Percentiles rank a stretch among this genome's conserved stretches.
Conservation (phyloP, 1,140 invertebrate species). For the Tetraneura akinire region DNA sequence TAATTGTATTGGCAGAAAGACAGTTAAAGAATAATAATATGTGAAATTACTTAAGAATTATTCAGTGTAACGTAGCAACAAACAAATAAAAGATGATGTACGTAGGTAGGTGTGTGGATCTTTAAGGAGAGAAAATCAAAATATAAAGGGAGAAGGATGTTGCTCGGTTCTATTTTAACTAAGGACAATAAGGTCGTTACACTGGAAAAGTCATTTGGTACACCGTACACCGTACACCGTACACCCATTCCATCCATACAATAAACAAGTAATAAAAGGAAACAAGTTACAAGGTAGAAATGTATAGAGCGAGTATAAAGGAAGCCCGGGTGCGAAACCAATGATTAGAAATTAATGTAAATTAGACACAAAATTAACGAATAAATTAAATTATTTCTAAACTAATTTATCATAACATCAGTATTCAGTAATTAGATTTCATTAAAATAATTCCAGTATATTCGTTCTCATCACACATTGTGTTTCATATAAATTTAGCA, state of each 20-base stretch:
- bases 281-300: background rate
- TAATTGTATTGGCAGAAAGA: background rate
- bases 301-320: background rate
- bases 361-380: no score
- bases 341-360: background rate
- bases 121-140: conserved; percentile 28
- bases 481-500: no score
- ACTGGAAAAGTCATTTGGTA: conserved; percentile 28
- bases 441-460: no score
- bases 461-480: no score
- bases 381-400: no score
- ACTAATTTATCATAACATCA: no score
- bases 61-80: background rate
- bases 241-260: no score
- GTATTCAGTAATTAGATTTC: no score
- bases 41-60: conserved; percentile 19
- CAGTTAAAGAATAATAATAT: conserved; percentile 27
- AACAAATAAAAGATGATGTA: no score
- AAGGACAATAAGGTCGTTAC: background rate
- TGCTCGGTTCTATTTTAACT: background rate
- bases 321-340: background rate
- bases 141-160: conserved; percentile 5
- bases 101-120: background rate
- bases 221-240: background rate
- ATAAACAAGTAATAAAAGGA: background rate